Evolutionary conservation across 2,797 vertebrate species (phyloP), one percentile per base, ranked within the genome.

Genomic region (Gobionotothen gibberifrons): DNA sequence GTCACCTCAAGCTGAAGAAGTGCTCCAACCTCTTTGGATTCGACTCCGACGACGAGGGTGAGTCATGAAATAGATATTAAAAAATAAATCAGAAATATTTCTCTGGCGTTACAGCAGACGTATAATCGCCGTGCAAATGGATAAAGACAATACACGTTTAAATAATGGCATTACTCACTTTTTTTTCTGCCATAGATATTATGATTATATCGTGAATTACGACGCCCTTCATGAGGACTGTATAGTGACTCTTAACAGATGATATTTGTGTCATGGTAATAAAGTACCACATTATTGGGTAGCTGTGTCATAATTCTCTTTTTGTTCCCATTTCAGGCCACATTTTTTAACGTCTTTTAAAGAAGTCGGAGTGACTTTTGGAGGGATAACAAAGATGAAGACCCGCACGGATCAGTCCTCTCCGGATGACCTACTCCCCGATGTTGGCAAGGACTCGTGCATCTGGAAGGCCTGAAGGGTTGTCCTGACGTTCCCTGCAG

Each of bases 41-140:
- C 39, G 98, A 99, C 93, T 99, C 98, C 9, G 98, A 99, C 84
- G 98, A 99, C 72, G 98, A 99, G 94, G 97, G 98, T 98, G 95
- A 98, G 97, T 64, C 26, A 2, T 4, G 15, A 17, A 60, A 12
- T 6, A 29, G 2, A 21, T 26, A 49, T 51, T 22, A 14, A 2
- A 36, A 9, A 36, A 36, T 6, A 9, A 36, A 36, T 36, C 32
- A 0, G 32, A 36, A 4, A 26, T 26, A 26, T 26, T 26, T 5
- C 26, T 26, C 26, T 26, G 26, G 26, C 26, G 26, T 26, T 26
- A 26, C 26, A 26, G 4, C 26, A 5, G 26, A 26, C 26, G 26
- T 26, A 26, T 26, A 21, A 21, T 26, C 26, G 26, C 26, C 26
- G 26, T 26, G 4, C 26, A 26, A 26, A 26, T 26, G 26, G 4